Conservation (phyloP, 2,888 invertebrate genomes). For the Chirona hameri region DNA sequence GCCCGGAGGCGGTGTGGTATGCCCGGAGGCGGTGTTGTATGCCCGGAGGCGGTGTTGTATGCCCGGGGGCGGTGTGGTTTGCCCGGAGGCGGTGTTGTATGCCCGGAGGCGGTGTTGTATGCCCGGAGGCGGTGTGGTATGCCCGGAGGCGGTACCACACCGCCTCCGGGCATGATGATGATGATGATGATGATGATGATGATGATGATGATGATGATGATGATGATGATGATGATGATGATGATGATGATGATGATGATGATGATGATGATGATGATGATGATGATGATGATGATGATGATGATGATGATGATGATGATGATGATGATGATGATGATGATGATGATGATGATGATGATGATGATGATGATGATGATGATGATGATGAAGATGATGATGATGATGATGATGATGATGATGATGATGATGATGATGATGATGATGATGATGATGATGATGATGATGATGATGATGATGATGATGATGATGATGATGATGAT, state of each 20-base stretch:
- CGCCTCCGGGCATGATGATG: not conserved
- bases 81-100: too few relatives aligned
- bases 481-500: conserved; percentile 22
- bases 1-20: too few relatives aligned
- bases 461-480: too few relatives aligned
- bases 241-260: conserved; percentile 22
- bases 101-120: too few relatives aligned
- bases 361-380: not conserved
- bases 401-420: conserved; percentile 3
- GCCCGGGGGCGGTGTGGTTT: too few relatives aligned
- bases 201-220: conserved; percentile 22
- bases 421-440: conserved; percentile 22
- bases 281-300: conserved; percentile 22
- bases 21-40: too few relatives aligned
- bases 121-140: too few relatives aligned
- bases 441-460: too few relatives aligned
- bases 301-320: conserved; percentile 22
- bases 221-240: conserved; percentile 22
- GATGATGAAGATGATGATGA: conserved; percentile 9
- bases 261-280: conserved; percentile 22
- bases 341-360: not conserved
- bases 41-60: too few relatives aligned
- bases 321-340: not conserved
- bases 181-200: conserved; percentile 22
- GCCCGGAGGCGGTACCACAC: too few relatives aligned